Conservation (phyloP, 2,113 vertebrate genomes). For the Malurus cyaneus region DNA sequence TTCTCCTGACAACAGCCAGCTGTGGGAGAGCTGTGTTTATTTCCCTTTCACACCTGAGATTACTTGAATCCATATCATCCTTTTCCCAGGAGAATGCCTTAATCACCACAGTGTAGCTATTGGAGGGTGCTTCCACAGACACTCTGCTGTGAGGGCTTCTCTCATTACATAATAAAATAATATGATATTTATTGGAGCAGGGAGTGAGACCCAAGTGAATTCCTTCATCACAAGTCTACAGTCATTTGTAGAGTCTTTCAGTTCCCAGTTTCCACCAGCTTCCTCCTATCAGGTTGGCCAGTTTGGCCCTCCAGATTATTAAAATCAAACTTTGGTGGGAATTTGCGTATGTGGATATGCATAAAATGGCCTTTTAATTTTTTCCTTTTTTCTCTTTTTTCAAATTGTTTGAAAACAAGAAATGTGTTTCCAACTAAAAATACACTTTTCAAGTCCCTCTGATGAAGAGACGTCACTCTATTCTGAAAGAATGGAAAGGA, state of each 20-base stretch:
- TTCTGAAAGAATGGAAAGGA: neutral
- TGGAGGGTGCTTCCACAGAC: neutral
- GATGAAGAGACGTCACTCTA: neutral
- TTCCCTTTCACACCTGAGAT: neutral
- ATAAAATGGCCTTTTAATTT: neutral
- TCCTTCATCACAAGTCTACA: neutral
- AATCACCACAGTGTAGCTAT: neutral
- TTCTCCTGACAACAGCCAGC: neutral
- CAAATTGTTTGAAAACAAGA: neutral
- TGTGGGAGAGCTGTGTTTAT: neutral
- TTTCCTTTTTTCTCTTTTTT: no score
- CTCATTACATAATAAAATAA: neutral
- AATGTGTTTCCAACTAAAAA: neutral
- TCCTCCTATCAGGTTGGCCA: neutral
- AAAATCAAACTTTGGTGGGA: neutral
- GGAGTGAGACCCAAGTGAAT: neutral
- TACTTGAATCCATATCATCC: neutral
- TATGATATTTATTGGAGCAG: neutral
- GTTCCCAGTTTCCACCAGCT: neutral
- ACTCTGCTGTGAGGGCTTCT: neutral
- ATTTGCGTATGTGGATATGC: neutral
- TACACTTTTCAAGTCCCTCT: neutral
- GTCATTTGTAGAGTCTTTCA: neutral
- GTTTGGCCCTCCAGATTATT: neutral
- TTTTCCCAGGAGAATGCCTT: neutral